Evolutionary conservation across 2,888 invertebrate species (phyloP).

Genomic region (Palloptera scutellata): DNA sequence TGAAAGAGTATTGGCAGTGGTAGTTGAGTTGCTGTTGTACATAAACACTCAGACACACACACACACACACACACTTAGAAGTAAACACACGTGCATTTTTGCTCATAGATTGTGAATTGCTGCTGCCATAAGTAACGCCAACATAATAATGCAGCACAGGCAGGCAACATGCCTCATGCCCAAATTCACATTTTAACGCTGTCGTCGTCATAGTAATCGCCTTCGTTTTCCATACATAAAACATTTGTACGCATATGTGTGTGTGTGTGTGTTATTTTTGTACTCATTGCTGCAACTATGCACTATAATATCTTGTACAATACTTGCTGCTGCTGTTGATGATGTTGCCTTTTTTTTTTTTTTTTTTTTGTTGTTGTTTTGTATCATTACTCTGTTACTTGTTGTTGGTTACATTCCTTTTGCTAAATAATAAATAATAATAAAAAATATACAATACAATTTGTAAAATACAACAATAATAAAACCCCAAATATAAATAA

Average conservation of each 20-base stretch:
- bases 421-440: slow-evolving; percentile 3
- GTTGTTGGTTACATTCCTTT: slow-evolving; percentile 1
- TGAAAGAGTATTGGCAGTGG: too few relatives aligned
- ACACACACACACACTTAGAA: too few relatives aligned
- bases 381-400: neutral
- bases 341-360: neutral
- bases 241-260: neutral
- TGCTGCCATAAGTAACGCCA: too few relatives aligned
- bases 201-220: neutral
- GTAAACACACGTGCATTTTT: too few relatives aligned
- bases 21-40: too few relatives aligned
- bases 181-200: too few relatives aligned
- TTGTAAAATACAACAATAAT: slow-evolving; percentile 11
- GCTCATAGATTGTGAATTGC: too few relatives aligned
- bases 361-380: slow-evolving; percentile 10
- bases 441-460: slow-evolving; percentile 13
- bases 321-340: slow-evolving; percentile 2
- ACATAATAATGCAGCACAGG: too few relatives aligned
- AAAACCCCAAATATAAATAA: neutral
- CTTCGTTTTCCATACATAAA: neutral
- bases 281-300: neutral
- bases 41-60: too few relatives aligned
- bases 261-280: too few relatives aligned
- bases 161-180: too few relatives aligned
- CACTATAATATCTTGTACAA: neutral